Evolutionary conservation across 2,888 invertebrate genomes (phyloP).

Genomic region (Neoscelio sp.): DNA sequence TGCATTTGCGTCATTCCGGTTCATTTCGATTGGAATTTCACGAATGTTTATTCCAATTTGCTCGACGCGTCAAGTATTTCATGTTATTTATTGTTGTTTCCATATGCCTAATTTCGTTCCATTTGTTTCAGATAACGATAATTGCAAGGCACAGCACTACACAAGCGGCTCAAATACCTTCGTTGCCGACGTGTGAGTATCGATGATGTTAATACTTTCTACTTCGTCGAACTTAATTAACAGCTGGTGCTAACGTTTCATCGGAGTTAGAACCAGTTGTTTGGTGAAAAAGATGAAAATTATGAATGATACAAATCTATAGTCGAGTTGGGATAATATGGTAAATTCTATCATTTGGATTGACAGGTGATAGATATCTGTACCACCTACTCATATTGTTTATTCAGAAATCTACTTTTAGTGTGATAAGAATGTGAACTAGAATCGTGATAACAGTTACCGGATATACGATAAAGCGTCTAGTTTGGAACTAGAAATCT

Average conservation of each 20-base stretch:
- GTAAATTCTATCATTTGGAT: no score
- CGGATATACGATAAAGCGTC: no score
- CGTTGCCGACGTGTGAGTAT: slow-evolving; percentile 80
- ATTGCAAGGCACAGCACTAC: slow-evolving; percentile 78
- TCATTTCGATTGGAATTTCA: slow-evolving; percentile 3
- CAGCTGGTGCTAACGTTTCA: slow-evolving; percentile 9
- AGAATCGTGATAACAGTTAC: no score
- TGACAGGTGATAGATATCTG: no score
- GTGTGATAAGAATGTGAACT: no score
- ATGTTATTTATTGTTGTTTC: slow-evolving; percentile 12
- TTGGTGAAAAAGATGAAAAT: neutral
- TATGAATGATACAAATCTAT: no score
- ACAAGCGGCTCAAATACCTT: slow-evolving; percentile 80
- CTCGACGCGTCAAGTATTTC: neutral
- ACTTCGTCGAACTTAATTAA: slow-evolving; percentile 49
- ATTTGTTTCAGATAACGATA: slow-evolving; percentile 79
- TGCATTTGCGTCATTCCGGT: no score
- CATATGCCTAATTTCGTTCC: slow-evolving; percentile 36
- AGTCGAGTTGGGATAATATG: no score
- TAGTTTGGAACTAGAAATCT: no score
- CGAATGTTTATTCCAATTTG: no score
- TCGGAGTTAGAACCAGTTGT: slow-evolving; percentile 14
- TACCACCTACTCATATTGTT: no score
- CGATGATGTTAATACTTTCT: slow-evolving; percentile 54
- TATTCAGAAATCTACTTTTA: no score